phyloP scores from a whole-genome alignment of 1,140 invertebrate genomes.

The Hermetia illucens region DNA sequence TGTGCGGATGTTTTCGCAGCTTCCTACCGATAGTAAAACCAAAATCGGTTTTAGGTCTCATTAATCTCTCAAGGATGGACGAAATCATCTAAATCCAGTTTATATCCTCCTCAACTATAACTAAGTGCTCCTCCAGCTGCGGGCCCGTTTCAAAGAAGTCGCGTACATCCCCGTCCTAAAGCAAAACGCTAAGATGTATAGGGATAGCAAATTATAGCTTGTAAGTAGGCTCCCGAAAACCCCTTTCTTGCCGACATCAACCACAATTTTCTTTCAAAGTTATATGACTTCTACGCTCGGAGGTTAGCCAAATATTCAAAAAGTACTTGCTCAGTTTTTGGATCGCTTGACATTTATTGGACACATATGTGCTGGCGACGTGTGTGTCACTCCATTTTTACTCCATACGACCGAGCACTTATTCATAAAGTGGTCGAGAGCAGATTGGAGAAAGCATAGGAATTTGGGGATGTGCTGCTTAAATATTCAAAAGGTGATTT shows the following conservation, averaged over 20 bases:
- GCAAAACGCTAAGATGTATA: no score
- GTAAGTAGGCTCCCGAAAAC: neutral
- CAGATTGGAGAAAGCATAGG: no score
- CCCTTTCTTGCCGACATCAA: neutral
- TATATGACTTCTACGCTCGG: neutral
- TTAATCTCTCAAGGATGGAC: no score
- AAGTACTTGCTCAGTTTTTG: neutral
- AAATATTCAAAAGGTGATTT: neutral
- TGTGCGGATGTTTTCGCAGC: no score
- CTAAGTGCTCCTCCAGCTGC: no score
- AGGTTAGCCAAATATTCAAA: neutral
- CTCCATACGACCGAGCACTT: neutral
- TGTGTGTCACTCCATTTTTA: neutral
- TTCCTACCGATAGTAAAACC: no score
- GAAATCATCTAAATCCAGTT: no score
- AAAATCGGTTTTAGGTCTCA: no score
- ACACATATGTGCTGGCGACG: neutral
- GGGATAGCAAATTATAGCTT: no score
- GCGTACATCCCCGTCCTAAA: no score
- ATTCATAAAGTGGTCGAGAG: neutral
- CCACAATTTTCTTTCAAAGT: neutral
- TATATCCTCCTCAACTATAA: no score
- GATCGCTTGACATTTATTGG: slow-evolving; percentile 1
- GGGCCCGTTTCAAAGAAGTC: no score
- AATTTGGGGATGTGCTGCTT: neutral